A percentile compares a stretch with the other conserved stretches of the same genome.
Conservation (phyloP, 2,797 vertebrate genomes). For the Acanthurus tractus region DNA sequence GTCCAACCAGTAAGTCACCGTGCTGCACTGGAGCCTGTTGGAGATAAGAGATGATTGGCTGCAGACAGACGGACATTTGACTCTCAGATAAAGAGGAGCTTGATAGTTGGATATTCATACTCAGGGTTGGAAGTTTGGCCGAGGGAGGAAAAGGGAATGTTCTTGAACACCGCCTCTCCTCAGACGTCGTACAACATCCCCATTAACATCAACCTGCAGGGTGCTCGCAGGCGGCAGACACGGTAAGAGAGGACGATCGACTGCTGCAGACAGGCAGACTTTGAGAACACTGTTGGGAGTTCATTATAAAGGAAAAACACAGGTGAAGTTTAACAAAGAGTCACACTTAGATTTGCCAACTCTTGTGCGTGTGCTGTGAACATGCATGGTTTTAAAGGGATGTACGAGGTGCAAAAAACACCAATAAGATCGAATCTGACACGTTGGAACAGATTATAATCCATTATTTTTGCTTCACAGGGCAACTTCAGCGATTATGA, state of each 20-base stretch:
- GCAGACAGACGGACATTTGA: constrained; percentile 47
- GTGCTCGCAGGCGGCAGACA: constrained; percentile 81
- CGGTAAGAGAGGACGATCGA: constrained; percentile 79
- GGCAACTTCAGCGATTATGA: too few relatives aligned
- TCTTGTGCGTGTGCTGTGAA: background rate
- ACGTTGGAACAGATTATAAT: background rate
- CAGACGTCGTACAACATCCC: constrained; percentile 87
- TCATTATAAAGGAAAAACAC: constrained; percentile 39
- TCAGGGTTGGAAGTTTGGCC: constrained; percentile 21
- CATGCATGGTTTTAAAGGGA: background rate
- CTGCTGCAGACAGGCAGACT: constrained; percentile 16
- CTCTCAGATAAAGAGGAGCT: constrained; percentile 48
- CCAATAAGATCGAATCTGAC: background rate
- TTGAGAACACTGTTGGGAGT: constrained; percentile 35
- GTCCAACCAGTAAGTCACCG: constrained; percentile 26
- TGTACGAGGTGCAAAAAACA: background rate
- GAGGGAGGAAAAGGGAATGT: constrained; percentile 66
- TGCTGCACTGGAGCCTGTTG: constrained; percentile 30
- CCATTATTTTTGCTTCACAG: background rate
- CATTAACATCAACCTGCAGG: constrained; percentile 89
- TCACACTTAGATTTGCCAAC: constrained; percentile 8
- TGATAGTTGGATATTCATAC: constrained; percentile 38
- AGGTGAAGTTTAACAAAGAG: constrained; percentile 18
- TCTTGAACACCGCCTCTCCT: constrained; percentile 77
- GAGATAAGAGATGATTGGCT: constrained; percentile 42